Base-by-base conservation (phyloP, 1,140 invertebrate genomes). In the Macrobrachium nipponense region DNA sequence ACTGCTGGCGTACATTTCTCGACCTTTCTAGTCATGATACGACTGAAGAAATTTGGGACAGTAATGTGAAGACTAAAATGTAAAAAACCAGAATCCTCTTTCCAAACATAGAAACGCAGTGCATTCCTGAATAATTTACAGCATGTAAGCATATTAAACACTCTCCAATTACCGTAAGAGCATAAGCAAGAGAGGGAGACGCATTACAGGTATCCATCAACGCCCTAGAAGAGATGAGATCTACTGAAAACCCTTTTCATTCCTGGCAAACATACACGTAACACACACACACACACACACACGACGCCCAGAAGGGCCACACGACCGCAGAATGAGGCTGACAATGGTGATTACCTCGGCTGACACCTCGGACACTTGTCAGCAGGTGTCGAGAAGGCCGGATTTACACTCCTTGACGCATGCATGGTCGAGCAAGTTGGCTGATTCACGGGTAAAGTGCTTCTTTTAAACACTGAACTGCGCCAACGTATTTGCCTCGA, bases 391-490 rank as follows among this genome's bases (percentile, higher is more conserved):
- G 51, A 77, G 62, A 20, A 8, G 43, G 61, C 36, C 51, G 76
- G 80, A 80, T 86, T 86, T 86, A 86, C 84, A 86, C 84, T 75
- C 61, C 23, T 3, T 12, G 84, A 66, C 84, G 77, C 84, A 80
- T 86, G 84, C 84, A 78, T 78, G 68, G 77, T 73, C 64, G 36
- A 58, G 62, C 18, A 36, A 62, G 84, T 68, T 78, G 73, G 75
- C 84, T 86, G 84, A 86, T 80, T 86, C 84, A 76, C 84, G 78
- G 68, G 77, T 80, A 80, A 86, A 86, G 75, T 86, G 84, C 84
- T 80, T 80, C 84, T 80, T 86, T 80, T 86, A 86, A 86, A 86
- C 77, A 86, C 84, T 80, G 84, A 86, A 86, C 84, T 86, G 84
- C 77, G 84, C 84, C 77, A 86, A 86, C 76, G 77, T 76, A 86